Evolutionary conservation across 1,140 invertebrate species (phyloP).

Genomic region (Drosophila persimilis): DNA sequence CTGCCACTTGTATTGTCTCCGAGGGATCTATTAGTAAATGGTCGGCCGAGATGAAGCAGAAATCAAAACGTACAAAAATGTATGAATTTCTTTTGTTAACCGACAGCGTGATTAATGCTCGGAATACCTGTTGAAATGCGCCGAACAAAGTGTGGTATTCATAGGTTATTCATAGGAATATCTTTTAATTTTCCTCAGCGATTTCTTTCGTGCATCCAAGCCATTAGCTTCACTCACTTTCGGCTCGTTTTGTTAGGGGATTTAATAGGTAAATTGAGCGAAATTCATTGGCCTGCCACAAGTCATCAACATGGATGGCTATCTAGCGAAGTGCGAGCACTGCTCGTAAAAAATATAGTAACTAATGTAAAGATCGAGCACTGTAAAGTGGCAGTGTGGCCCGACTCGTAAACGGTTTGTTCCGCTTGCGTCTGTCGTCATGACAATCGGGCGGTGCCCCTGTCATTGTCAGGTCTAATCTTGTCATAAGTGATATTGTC

Average conservation of each 20-base stretch:
- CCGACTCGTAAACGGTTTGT: slow-evolving; percentile 13
- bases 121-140: not conserved
- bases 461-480: slow-evolving; percentile 18
- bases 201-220: slow-evolving; percentile 33
- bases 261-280: slow-evolving; percentile 41
- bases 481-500: slow-evolving; percentile 18
- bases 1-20: slow-evolving; percentile 4
- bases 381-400: slow-evolving; percentile 15
- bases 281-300: slow-evolving; percentile 35
- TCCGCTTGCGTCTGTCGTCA: slow-evolving; percentile 26
- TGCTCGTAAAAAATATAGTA: slow-evolving; percentile 10
- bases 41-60: not conserved
- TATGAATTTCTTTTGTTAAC: slow-evolving; percentile 10
- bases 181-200: slow-evolving; percentile 16
- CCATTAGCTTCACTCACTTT: slow-evolving; percentile 19
- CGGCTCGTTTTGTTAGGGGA: slow-evolving; percentile 17
- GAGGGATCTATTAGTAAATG: slow-evolving; percentile 27
- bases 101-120: slow-evolving; percentile 5
- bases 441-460: too few species aligned
- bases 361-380: not conserved
- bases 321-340: slow-evolving; percentile 24
- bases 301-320: slow-evolving; percentile 34
- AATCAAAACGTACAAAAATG: slow-evolving; percentile 2
- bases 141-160: not conserved
- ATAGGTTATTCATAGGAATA: slow-evolving; percentile 5